Base-by-base conservation (phyloP, 37 sponge, comb jelly and placozoan genomes). In the Ephydatia muelleri region DNA sequence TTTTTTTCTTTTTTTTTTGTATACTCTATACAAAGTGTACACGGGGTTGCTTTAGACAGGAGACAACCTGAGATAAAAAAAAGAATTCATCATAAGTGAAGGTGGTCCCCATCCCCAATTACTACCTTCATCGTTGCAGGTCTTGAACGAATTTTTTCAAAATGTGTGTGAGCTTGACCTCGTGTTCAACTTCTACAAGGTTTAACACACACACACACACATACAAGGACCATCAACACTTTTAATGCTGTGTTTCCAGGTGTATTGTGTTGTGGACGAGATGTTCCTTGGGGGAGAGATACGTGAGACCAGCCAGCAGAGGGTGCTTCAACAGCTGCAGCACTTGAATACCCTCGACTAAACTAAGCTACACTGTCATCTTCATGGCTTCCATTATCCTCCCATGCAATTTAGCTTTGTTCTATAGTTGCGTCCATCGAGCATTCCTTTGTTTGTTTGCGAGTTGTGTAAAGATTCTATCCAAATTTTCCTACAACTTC, bases 131-230 rank as follows among this genome's bases (percentile, higher is more conserved):
- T 69, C 21, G 33, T 49, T 78, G 69, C 86, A 94, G 94, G 94
- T 97, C 0, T 76, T 98, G 49, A 98, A 99, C 71, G 99, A 99
- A 73, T 97, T 92, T 76, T 99, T 99, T 91, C 97, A 97, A 79
- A 99, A 99, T 79, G 99, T 99, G 8, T 99, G 99, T 80, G 99
- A 99, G 79, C 89, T 99, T 5, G 99, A 99, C 43, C 79, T 99
- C 65, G 99, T 99, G 25, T 99, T 99, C 82, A 99, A 99, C 91
- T 99, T 99, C 91, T 99, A 99, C 84, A 99, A 97, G 94, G 98
- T 95, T 65, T 48, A n/a, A 79, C 79, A 49, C 65, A 49, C 28
- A 48, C 79, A 25, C 49, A 49, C 30, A 30, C 31, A 47, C 73
- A 80, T 71, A 82, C 48, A 38, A 19, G 34, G 57, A 36, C 6